A percentile compares a stretch with the other conserved stretches of the same genome.
Conservation (phyloP, 2,113 vertebrate species). For the Eulacestoma nigropectus region DNA sequence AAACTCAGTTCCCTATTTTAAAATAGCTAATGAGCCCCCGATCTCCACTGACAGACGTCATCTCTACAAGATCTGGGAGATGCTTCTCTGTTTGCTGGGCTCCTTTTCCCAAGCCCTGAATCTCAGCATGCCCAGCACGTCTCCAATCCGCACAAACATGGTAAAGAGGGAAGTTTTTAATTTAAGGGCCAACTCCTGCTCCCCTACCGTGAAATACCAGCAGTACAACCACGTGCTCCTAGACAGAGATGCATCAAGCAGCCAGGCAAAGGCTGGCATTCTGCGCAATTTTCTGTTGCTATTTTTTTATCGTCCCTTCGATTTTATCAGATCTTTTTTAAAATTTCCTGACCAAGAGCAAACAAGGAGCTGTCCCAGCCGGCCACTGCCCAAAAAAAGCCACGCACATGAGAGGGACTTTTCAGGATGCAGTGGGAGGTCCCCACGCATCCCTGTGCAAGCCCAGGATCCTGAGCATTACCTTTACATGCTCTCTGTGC, state of each 20-base stretch:
- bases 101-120: background rate
- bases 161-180: background rate
- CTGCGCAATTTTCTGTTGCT: background rate
- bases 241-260: background rate
- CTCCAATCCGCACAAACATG: background rate
- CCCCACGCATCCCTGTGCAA: accelerated
- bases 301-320: background rate
- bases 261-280: background rate
- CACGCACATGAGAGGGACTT: accelerated
- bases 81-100: background rate
- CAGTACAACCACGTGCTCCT: background rate
- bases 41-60: background rate
- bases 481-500: accelerated
- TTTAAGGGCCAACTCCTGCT: background rate
- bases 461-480: accelerated
- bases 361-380: background rate
- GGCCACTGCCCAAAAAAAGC: background rate
- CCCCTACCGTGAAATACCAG: background rate
- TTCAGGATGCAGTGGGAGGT: accelerated
- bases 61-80: background rate
- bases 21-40: background rate
- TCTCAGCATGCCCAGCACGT: background rate
- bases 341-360: background rate
- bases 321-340: background rate
- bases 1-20: slow-evolving; percentile 45